A percentile compares a stretch with the other conserved stretches of the same genome.
These are phyloP conservation scores for Ranitomeya variabilis DNA, from an alignment of 2,113 vertebrate genomes.

Conservation along the genomic window DNA sequence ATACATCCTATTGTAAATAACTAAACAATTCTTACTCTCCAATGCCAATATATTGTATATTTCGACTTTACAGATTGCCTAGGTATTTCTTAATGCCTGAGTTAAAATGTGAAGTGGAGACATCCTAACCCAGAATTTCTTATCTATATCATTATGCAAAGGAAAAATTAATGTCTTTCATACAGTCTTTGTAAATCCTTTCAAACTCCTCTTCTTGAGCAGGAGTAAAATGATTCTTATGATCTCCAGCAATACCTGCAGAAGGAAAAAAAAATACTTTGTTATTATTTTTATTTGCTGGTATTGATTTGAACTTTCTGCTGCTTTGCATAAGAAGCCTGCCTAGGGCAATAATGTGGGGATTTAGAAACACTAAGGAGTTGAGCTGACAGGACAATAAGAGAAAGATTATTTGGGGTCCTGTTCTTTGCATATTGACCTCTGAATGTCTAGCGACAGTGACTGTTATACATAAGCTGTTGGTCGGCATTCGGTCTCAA, in stretches of 20 bases:
- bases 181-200: constrained; percentile 67
- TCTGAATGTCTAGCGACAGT: no score
- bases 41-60: not conserved
- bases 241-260: constrained; percentile 76
- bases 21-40: not conserved
- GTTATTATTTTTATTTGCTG: no score
- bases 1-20: not conserved
- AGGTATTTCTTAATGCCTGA: not conserved
- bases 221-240: constrained; percentile 77
- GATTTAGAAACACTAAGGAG: no score
- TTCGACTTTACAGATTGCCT: not conserved
- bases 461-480: no score
- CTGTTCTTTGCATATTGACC: no score
- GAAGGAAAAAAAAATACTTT: not conserved
- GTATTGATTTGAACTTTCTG: no score
- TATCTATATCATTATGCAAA: constrained; percentile 65
- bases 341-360: no score
- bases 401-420: no score
- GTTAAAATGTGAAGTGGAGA: not conserved
- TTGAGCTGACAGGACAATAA: no score
- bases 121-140: not conserved
- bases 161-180: constrained; percentile 65
- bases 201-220: constrained; percentile 70
- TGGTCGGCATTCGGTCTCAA: no score
- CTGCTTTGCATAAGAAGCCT: no score